Base-by-base conservation (phyloP, 1,140 invertebrate genomes). In the Musca vetustissima region DNA sequence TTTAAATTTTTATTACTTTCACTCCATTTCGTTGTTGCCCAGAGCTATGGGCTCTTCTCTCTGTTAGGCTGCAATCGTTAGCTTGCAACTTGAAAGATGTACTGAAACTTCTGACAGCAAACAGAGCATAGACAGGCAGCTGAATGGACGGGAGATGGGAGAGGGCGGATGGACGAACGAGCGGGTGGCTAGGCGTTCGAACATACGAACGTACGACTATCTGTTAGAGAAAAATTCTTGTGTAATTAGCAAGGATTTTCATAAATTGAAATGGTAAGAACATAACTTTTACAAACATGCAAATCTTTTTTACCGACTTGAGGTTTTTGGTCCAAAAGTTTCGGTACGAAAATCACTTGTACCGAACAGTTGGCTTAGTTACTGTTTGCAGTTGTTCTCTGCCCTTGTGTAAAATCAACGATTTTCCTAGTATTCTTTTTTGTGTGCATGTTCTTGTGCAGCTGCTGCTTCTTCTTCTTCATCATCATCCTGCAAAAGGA, bases 1-100 rank as follows among this genome's bases (percentile, higher is more conserved):
- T 61, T 61, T 21, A 61, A 61, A 32, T 61, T 61, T 61, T 61
- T 32, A 61, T 61, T 28, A 61, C 57, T 61, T 61, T 61, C 57
- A 59, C 25, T 59, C 19, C 55, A 61, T 36, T 43, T 43, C 36
- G 6, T 43, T 43, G 36, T 43, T 43, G 36, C 36, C 36, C 13
- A 7, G 6, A 43, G 36, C 36, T 43, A 43, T 9, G 36, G 36
- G 11, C 36, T 43, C 6, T 13, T 43, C 36, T 32, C n/a, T 43
- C 36, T 13, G 7, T 43, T 43, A 43, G 36, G 11, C 36, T 43
- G 6, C 36, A 8, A 43, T 43, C 36, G 36, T 43, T 43, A 43
- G 36, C 11, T 11, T 4, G 28, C 28, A 43, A 43, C 6, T 13
- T 43, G 36, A 9, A 43, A 13, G 6, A 43, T 43, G 36, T 43